Conservation (phyloP, 2,113 vertebrate species). For the Sander vitreus region DNA sequence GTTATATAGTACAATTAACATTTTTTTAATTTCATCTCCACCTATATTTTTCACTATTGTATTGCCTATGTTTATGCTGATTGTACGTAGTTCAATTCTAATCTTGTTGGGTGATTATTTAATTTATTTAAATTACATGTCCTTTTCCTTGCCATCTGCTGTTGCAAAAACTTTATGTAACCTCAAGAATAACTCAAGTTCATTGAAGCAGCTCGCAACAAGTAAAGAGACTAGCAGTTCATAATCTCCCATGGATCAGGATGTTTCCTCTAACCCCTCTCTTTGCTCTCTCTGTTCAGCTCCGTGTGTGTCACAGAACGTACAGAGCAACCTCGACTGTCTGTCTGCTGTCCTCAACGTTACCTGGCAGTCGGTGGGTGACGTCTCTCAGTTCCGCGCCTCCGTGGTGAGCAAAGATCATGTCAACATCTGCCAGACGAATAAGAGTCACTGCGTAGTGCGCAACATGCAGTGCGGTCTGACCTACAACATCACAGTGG, state of each 20-base stretch:
- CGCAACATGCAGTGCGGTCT: slow-evolving; percentile 70
- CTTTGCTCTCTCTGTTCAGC: slow-evolving; percentile 63
- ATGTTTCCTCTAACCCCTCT: background rate
- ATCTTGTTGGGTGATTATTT: too few species aligned
- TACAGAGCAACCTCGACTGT: slow-evolving; percentile 73
- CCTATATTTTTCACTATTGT: background rate
- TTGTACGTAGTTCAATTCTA: too few species aligned
- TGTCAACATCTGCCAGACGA: slow-evolving; percentile 30
- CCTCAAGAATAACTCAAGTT: too few species aligned
- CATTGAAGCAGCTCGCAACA: background rate
- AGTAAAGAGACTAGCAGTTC: background rate
- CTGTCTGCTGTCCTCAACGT: slow-evolving; percentile 75
- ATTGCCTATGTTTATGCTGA: background rate
- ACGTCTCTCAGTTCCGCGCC: slow-evolving; percentile 59
- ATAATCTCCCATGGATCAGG: background rate
- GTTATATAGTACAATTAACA: background rate
- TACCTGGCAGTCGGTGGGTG: slow-evolving; percentile 77
- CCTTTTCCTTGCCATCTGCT: too few species aligned
- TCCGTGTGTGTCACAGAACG: slow-evolving; percentile 78
- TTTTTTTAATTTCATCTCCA: background rate
- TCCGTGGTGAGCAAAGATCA: slow-evolving; percentile 56
- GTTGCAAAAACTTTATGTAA: too few species aligned
- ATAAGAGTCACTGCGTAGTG: slow-evolving; percentile 56
- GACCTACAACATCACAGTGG: slow-evolving; percentile 73
- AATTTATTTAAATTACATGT: too few species aligned